Base-by-base conservation (phyloP, 2,797 vertebrate species). In the Nyctalus aviator region DNA sequence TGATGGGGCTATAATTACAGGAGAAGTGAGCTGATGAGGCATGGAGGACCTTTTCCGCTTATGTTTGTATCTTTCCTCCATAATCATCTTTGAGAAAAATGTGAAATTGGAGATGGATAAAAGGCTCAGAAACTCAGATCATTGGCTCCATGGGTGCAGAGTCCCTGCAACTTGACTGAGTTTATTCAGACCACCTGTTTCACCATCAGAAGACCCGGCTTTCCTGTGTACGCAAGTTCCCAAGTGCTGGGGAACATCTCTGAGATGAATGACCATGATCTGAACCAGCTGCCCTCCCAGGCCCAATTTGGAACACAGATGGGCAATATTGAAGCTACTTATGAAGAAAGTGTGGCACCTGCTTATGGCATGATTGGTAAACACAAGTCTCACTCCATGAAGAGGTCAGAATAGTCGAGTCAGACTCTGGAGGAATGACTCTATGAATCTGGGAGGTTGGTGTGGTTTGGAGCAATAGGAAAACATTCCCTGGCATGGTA, bases 31-130 rank as follows among this genome's bases (percentile, higher is more conserved):
- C 86, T 94, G 81, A 95, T 82, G 81, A 96, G 84, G 86, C 92
- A 83, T 32, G 0, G 57, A 85, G 72, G 73, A 93, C 84, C 91
- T 96, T 95, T 96, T 90, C 84, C 0, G 32, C 90, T 96, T 96
- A 92, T 3, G 0, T 92, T 77, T 0, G 32, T 88, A 95, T 94
- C 90, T 96, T 96, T 91, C 72, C n/a, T 94, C 89, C 64, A 87
- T 88, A 96, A 96, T 96, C 91, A 91, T 94, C 91, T 95, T 88
- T 66, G 91, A 96, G 84, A 85, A 94, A 95, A 97, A 91, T 12
- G 23, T 95, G 92, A 96, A 95, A 86, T 96, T 92, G 68, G 73
- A 89, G 84, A 71, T 94, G 79, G 88, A 87, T 93, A 97, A 96
- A 93, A 53, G 73, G 55, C 94, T 90, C 9, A 1, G 73, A 96